phyloP scores from a whole-genome alignment of 30 jellyfish, hydroid and myxozoan species.

The Aurelia sp. region DNA sequence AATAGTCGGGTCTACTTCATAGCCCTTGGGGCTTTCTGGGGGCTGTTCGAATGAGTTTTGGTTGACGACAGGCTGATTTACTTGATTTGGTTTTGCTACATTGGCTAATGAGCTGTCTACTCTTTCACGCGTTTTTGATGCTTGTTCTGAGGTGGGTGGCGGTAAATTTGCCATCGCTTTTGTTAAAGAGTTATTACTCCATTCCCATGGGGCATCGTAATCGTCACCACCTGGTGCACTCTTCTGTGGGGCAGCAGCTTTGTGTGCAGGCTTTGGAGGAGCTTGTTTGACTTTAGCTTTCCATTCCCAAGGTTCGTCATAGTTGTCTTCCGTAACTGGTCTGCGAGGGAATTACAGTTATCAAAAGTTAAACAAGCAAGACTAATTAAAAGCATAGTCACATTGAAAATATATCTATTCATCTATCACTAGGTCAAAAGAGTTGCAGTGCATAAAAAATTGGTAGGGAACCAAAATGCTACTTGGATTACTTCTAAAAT shows the following conservation, averaged over 20 bases:
- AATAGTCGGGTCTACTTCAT: constrained; percentile 86
- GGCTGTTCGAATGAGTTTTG: constrained; percentile 33
- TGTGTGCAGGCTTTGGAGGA: constrained; percentile 37
- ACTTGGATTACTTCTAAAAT: too few relatives aligned
- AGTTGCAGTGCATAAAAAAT: too few relatives aligned
- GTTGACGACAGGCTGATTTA: neutral
- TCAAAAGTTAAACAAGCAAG: too few relatives aligned
- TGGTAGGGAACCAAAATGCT: too few relatives aligned
- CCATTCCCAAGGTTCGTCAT: constrained; percentile 80
- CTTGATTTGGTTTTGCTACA: constrained; percentile 6
- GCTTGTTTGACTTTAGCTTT: constrained; percentile 18
- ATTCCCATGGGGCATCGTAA: constrained; percentile 98
- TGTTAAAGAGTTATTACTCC: constrained; percentile 65
- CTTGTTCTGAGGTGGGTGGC: constrained; percentile 50
- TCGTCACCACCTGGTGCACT: constrained; percentile 48
- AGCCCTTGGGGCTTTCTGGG: constrained; percentile 11
- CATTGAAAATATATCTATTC: too few relatives aligned
- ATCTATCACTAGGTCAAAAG: too few relatives aligned
- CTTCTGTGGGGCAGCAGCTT: constrained; percentile 4
- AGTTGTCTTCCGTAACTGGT: constrained; percentile 33
- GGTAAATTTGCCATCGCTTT: constrained; percentile 61
- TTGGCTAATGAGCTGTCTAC: constrained; percentile 48
- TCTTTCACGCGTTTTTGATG: constrained; percentile 43
- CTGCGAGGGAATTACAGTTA: neutral
- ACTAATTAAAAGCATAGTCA: too few relatives aligned